A percentile compares a stretch with the other conserved stretches of the same genome.
Evolutionary conservation across 2,888 invertebrate species (phyloP).

Genomic region (Esperia sulphurella): DNA sequence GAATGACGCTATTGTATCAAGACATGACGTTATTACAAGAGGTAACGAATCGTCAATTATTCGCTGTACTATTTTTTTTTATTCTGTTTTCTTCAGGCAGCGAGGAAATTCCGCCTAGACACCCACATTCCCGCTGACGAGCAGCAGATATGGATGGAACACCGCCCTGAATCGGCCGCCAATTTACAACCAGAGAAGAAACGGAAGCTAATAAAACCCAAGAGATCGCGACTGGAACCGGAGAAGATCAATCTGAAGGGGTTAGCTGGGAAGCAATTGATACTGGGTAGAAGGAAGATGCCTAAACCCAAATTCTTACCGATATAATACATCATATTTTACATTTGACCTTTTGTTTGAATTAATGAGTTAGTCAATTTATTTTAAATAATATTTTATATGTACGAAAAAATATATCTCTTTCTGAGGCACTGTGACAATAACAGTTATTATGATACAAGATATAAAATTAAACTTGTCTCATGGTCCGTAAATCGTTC

Average conservation of each 20-base stretch:
- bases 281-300: constrained; percentile 48
- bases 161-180: constrained; percentile 8
- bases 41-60: too few species aligned
- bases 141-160: constrained; percentile 58
- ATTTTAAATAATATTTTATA: too few species aligned
- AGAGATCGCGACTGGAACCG: background rate
- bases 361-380: too few species aligned
- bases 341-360: too few species aligned
- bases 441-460: too few species aligned
- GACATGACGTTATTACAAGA: too few species aligned
- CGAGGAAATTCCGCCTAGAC: constrained; percentile 45
- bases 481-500: too few species aligned
- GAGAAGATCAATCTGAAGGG: constrained; percentile 22
- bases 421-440: too few species aligned
- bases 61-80: background rate
- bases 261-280: constrained; percentile 33
- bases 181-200: constrained; percentile 7
- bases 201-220: background rate
- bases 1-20: too few species aligned
- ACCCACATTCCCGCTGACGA: constrained; percentile 26
- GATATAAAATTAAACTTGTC: too few species aligned
- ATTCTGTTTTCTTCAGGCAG: constrained; percentile 37
- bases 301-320: constrained; percentile 43
- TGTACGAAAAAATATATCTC: too few species aligned
- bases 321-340: too few species aligned